Conservation (phyloP, 2,113 vertebrate species). For the Sinosuthora webbiana region DNA sequence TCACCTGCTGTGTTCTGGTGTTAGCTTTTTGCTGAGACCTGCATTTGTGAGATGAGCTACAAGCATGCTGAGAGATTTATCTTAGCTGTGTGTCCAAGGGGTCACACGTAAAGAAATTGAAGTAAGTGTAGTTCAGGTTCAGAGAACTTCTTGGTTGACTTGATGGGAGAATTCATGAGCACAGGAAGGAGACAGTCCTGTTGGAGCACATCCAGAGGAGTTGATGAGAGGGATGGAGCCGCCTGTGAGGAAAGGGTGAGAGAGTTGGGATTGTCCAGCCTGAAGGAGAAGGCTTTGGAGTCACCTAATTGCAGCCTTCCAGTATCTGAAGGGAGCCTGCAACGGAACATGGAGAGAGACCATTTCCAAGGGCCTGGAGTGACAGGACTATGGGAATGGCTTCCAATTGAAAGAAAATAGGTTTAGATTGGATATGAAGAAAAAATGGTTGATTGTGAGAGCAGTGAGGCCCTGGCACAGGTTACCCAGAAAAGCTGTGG, state of each 20-base stretch:
- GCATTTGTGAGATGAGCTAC: background rate
- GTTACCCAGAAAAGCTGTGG: background rate
- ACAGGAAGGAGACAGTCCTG: background rate
- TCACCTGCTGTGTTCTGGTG: background rate
- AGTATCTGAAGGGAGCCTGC: background rate
- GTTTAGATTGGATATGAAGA: background rate
- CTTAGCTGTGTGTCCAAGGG: background rate
- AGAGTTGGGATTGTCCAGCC: background rate
- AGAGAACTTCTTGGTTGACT: background rate
- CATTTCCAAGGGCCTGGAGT: background rate
- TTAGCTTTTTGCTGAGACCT: background rate
- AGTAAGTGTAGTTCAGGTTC: background rate
- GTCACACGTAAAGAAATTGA: background rate
- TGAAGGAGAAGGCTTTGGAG: background rate
- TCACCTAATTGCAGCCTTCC: background rate
- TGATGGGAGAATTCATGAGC: background rate
- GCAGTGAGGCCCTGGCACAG: background rate
- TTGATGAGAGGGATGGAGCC: background rate
- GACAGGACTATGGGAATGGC: background rate
- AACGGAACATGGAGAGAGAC: fast-evolving
- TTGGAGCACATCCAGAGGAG: background rate
- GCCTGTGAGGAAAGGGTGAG: background rate
- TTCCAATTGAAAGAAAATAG: background rate
- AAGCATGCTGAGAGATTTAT: background rate
- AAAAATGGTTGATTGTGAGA: background rate